Base-by-base conservation (phyloP, 1,140 invertebrate genomes). In the Pseudomyrmex sp. region DNA sequence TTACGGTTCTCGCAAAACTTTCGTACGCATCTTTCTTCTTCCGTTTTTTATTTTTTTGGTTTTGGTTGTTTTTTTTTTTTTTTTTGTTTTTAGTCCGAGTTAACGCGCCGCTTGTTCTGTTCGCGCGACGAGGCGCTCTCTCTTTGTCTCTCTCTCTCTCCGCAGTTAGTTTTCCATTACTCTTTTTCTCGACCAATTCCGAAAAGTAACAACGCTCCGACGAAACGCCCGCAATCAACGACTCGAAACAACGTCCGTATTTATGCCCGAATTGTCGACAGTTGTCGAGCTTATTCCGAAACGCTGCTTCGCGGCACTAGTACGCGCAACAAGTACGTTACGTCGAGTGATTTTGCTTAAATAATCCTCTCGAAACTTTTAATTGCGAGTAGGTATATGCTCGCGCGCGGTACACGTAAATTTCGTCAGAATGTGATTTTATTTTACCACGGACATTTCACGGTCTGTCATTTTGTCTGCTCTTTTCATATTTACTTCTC, bases 1-100 rank as follows among this genome's bases (percentile, higher is more conserved):
- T 80, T 80, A 80, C 54, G 56, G 54, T 61, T 80, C 75, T 77
- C 59, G 52, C 61, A n/a, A 80, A 84, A 86, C 26, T 74, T 80
- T 73, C 65, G 44, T 65, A 65, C 52, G 50, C 23, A 77, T 72
- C n/a, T 12, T 15, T 50, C 18, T 70, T 59, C 18, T 58, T 13
- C 5, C 26, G 4, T n/a, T 15, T 15, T 5, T n/a, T 44, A 56
- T 20, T 23, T 35, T 35, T 35, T 35, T 5, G 0, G 0, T 35
- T 35, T 35, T 35, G 7, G 7, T 35, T 5, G 3, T 5, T 35
- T 35, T 35, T 35, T 20, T 23, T 23, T 35, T 35, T 35, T 5
- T 7, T 35, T 35, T 35, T 0, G 26, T 7, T 35, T 35, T 35
- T 35, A 35, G 35, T 1, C 35, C 5, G 35, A 35, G 0, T 5